Percentiles rank a stretch among this genome's conserved stretches.
Evolutionary conservation across 64 coral and sea anemone genomes (phyloP).

Genomic region (Dendrophyllia cribrosa): DNA sequence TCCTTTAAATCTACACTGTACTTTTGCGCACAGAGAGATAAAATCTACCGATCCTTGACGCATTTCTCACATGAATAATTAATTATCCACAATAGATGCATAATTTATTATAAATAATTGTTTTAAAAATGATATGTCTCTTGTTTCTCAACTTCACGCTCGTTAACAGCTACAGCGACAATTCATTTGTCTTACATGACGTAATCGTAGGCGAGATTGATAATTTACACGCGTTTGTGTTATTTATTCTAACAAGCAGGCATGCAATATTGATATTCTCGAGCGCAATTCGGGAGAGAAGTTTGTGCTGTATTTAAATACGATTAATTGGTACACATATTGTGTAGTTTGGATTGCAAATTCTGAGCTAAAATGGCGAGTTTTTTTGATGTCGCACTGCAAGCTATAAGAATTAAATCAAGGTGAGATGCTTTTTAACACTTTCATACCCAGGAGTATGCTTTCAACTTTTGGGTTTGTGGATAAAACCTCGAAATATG

Average conservation of each 20-base stretch:
- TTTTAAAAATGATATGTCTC: not conserved
- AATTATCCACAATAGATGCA: not conserved
- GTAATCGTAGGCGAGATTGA: not conserved
- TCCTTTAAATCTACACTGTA: too few relatives aligned
- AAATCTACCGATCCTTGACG: not conserved
- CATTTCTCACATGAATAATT: not conserved
- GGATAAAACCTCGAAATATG: too few relatives aligned
- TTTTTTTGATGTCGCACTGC: constrained; percentile 2
- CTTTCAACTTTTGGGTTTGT: too few relatives aligned
- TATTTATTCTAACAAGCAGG: not conserved
- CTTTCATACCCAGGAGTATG: too few relatives aligned
- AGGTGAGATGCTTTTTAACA: not conserved
- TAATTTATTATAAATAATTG: not conserved
- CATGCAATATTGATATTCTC: not conserved
- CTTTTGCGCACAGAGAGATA: too few relatives aligned
- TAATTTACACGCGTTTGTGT: not conserved
- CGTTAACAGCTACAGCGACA: constrained; percentile 3
- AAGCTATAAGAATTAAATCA: not conserved
- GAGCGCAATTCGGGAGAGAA: not conserved
- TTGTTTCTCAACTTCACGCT: not conserved
- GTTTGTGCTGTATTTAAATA: not conserved
- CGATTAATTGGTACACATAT: not conserved
- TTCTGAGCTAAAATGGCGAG: not conserved
- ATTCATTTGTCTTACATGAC: constrained; percentile 19
- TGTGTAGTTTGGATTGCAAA: not conserved